phyloP scores from a whole-genome alignment of 2,888 invertebrate genomes.

The Cabera pusaria region DNA sequence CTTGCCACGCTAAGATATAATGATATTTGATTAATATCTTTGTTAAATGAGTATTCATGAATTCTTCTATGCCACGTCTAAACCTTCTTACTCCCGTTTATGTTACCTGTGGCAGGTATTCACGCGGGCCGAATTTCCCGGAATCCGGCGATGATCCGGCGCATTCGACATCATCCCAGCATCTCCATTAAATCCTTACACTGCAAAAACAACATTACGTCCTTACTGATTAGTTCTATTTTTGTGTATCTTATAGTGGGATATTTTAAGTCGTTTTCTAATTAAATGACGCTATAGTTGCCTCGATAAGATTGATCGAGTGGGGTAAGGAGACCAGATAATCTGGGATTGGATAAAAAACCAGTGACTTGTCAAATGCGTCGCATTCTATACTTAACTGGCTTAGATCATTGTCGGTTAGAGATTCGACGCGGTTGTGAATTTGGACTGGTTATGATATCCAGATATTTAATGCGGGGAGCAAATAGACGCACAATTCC shows the following conservation, averaged over 20 bases:
- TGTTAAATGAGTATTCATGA: no score
- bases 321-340: conserved; percentile 79
- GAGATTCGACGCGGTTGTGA: conserved; percentile 56
- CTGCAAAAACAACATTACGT: conserved; percentile 30
- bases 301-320: conserved; percentile 82
- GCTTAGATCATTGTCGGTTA: conserved; percentile 51
- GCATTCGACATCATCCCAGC: conserved; percentile 60
- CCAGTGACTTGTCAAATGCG: conserved; percentile 81
- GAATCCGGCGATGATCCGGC: conserved; percentile 81
- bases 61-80: conserved; percentile 47
- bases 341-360: conserved; percentile 74
- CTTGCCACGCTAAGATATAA: no score
- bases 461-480: no score
- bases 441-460: conserved; percentile 26
- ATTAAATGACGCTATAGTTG: conserved; percentile 51
- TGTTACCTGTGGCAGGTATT: conserved; percentile 81
- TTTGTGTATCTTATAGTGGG: not conserved
- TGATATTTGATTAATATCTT: no score
- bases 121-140: conserved; percentile 81
- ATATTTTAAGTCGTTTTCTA: conserved; percentile 38
- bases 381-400: conserved; percentile 66
- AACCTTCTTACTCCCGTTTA: conserved; percentile 28
- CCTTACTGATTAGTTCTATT: no score
- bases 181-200: conserved; percentile 45
- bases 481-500: no score